These are phyloP conservation scores for Willowsia nigromaculata DNA, from an alignment of 2,888 invertebrate species.

Conservation along the genomic window DNA sequence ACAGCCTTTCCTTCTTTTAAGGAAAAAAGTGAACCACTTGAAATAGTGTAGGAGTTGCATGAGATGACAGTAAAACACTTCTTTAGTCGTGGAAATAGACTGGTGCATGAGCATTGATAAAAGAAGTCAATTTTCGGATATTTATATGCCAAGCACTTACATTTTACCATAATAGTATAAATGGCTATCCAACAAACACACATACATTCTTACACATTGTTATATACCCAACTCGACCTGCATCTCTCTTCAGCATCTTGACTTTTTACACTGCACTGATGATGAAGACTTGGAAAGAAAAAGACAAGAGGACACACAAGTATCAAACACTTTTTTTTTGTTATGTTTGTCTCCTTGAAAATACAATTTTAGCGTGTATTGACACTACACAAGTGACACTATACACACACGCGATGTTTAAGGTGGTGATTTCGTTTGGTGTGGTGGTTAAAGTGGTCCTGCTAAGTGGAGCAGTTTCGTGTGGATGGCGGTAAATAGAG, in stretches of 20 bases:
- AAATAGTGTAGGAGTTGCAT: slow-evolving; percentile 26
- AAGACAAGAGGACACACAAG: neutral
- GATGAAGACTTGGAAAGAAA: neutral
- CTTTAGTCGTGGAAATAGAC: neutral
- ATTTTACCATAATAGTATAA: too few relatives aligned
- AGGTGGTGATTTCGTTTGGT: neutral
- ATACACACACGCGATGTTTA: too few relatives aligned
- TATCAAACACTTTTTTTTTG: neutral
- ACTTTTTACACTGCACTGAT: neutral
- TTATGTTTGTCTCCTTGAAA: neutral
- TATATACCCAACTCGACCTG: neutral
- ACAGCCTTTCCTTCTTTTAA: neutral
- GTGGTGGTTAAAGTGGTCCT: neutral
- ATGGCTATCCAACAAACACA: too few relatives aligned
- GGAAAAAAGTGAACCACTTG: neutral
- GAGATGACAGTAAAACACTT: slow-evolving; percentile 12
- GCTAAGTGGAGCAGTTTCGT: neutral
- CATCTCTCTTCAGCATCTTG: too few relatives aligned
- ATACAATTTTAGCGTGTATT: neutral
- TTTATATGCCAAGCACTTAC: neutral
- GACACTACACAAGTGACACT: neutral
- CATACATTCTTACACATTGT: neutral
- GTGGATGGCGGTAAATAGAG: neutral
- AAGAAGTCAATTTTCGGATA: slow-evolving; percentile 10
- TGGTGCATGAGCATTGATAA: slow-evolving; percentile 2